A percentile compares a stretch with the other conserved stretches of the same genome.
These are phyloP conservation scores for Sylvia borin DNA, from an alignment of 2,797 vertebrate genomes.

Conservation along the genomic window DNA sequence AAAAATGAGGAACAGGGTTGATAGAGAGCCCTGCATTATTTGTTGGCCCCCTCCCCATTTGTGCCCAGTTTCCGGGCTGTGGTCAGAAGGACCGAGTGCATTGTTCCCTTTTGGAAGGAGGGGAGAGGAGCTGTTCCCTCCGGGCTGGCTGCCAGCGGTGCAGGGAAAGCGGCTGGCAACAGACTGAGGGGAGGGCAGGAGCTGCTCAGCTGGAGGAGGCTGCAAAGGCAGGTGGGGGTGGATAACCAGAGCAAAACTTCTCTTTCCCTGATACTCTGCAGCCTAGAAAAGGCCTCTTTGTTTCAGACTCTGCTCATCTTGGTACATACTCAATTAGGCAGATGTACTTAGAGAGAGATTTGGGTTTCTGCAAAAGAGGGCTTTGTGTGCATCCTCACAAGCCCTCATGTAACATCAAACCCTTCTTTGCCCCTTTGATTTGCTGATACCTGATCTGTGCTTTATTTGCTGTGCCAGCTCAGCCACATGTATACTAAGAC, in stretches of 20 bases:
- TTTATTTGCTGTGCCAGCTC: background rate
- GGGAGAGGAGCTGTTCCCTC: background rate
- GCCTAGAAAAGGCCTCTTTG: background rate
- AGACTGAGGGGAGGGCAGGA: fast-evolving
- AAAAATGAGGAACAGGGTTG: background rate
- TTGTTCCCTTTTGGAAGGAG: background rate
- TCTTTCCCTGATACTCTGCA: background rate
- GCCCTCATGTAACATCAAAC: background rate
- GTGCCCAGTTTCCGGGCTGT: fast-evolving
- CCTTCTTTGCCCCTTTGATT: background rate
- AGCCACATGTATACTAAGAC: background rate
- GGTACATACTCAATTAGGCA: background rate
- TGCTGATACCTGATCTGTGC: background rate
- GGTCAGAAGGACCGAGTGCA: background rate
- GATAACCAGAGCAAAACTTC: background rate
- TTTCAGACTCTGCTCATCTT: background rate
- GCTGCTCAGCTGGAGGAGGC: background rate
- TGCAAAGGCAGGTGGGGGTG: background rate
- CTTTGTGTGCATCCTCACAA: background rate
- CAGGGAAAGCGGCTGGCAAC: background rate
- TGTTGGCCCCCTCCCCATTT: background rate
- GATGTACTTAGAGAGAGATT: background rate
- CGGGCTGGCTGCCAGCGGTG: fast-evolving
- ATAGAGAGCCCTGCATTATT: background rate
- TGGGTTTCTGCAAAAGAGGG: background rate